phyloP scores from a whole-genome alignment of 1,140 invertebrate genomes.

The Sycobia sp. region DNA sequence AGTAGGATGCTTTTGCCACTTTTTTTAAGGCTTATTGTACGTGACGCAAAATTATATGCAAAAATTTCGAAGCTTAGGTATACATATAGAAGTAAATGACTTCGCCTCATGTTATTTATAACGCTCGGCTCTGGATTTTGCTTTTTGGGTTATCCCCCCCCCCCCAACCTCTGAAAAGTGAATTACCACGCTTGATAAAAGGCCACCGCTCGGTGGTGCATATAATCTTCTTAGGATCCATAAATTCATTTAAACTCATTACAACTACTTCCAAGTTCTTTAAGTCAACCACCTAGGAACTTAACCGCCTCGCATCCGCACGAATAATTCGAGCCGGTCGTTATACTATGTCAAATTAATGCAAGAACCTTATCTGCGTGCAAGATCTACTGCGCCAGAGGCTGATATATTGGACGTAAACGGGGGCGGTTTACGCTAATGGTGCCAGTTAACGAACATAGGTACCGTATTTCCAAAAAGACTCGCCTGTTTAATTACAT shows the following conservation, averaged over 20 bases:
- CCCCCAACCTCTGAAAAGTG: no score
- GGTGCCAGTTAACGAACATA: no score
- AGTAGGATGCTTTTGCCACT: no score
- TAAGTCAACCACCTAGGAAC: neutral
- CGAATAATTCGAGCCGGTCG: conserved; percentile 11
- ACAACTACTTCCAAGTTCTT: neutral
- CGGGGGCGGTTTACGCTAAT: no score
- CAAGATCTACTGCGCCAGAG: no score
- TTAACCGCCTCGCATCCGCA: no score
- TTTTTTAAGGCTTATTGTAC: no score
- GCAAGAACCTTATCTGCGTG: neutral
- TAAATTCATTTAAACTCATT: conserved; percentile 27
- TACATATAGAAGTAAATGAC: neutral
- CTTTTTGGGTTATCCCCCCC: no score
- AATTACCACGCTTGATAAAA: neutral
- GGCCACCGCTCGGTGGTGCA: no score
- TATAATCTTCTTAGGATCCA: conserved; percentile 11
- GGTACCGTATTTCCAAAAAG: no score
- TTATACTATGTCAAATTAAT: conserved; percentile 17
- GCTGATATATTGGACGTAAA: neutral
- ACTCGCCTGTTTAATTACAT: no score
- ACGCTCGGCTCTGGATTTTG: no score
- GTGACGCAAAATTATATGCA: neutral
- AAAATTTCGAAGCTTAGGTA: neutral
- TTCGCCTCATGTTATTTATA: neutral